Evolutionary conservation across 2,797 vertebrate genomes (phyloP).

Genomic region (Molossus molossus): DNA sequence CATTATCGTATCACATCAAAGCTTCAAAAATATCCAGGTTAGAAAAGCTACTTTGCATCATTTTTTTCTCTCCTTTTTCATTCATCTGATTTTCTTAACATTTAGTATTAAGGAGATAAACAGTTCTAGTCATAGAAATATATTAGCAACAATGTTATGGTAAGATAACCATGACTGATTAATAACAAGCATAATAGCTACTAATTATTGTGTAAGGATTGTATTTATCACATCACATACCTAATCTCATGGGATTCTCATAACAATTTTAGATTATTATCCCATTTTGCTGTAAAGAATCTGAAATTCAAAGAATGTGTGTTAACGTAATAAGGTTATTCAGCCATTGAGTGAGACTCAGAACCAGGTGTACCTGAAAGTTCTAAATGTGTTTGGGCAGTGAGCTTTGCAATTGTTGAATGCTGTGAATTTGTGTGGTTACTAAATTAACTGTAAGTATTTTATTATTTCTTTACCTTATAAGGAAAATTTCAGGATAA

Average conservation of each 20-base stretch:
- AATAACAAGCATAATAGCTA: background rate
- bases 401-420: background rate
- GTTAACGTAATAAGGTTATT: background rate
- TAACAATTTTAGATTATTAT: background rate
- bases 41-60: slow-evolving; percentile 18
- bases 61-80: background rate
- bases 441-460: background rate
- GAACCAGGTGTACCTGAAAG: background rate
- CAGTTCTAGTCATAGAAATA: background rate
- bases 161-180: background rate
- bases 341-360: background rate
- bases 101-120: background rate
- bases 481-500: background rate
- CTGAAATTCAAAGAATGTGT: background rate
- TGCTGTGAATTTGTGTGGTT: background rate
- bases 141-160: background rate
- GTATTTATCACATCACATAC: background rate
- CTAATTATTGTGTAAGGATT: background rate
- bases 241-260: background rate
- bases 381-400: background rate
- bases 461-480: background rate
- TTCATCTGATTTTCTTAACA: background rate
- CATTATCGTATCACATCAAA: slow-evolving; percentile 55
- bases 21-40: slow-evolving; percentile 60
- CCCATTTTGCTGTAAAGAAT: background rate